These are phyloP conservation scores for Oscheius sp. DNA, from an alignment of 2,888 invertebrate species.

Conservation along the genomic window DNA sequence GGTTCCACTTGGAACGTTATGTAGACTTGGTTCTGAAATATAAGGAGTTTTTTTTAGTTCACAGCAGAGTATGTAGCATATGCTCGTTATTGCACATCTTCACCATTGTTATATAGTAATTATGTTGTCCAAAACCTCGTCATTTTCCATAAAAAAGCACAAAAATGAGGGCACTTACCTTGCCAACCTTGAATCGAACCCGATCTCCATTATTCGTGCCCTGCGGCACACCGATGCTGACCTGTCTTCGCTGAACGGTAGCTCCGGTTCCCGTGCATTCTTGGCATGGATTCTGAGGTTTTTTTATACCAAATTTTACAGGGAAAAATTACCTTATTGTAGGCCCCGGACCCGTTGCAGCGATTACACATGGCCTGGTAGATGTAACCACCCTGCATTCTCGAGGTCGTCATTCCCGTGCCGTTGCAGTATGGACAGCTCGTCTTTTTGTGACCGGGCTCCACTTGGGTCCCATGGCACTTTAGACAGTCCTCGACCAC, in stretches of 20 bases:
- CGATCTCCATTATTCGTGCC: slow-evolving; percentile 96
- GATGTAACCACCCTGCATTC: slow-evolving; percentile 76
- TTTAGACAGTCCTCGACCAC: slow-evolving; percentile 91
- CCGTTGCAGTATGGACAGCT: slow-evolving; percentile 92
- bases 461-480: slow-evolving; percentile 87
- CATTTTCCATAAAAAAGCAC: slow-evolving; percentile 20
- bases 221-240: slow-evolving; percentile 93
- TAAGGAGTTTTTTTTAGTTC: not conserved
- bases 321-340: slow-evolving; percentile 83
- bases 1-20: slow-evolving; percentile 67
- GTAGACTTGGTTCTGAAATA: slow-evolving; percentile 60
- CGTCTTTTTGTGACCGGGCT: slow-evolving; percentile 87
- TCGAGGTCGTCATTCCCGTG: slow-evolving; percentile 85
- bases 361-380: slow-evolving; percentile 74
- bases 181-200: slow-evolving; percentile 90
- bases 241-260: slow-evolving; percentile 84
- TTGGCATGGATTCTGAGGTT: slow-evolving; percentile 63
- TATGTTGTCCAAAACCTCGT: too few relatives aligned
- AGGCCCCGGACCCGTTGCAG: slow-evolving; percentile 90
- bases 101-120: too few relatives aligned
- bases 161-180: slow-evolving; percentile 63
- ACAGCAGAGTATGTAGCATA: too few relatives aligned
- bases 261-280: slow-evolving; percentile 93
- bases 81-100: too few relatives aligned
- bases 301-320: not conserved